Conservation (phyloP, 2,797 vertebrate genomes). For the Pelodytes ibericus region DNA sequence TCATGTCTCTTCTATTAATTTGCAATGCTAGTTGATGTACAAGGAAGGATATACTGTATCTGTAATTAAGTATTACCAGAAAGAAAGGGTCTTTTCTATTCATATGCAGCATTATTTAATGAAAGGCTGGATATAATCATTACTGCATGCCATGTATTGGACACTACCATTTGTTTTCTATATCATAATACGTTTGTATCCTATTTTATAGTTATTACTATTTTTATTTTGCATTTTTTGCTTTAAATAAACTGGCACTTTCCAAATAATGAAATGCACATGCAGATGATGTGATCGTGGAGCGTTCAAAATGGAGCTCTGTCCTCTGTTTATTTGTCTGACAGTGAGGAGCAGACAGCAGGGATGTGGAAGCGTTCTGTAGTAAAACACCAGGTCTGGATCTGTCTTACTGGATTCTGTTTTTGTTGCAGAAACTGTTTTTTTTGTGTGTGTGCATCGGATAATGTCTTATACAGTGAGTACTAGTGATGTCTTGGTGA, state of each 20-base stretch:
- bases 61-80: background rate
- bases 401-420: background rate
- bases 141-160: slow-evolving; percentile 44
- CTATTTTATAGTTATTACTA: too few species aligned
- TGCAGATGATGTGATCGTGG: background rate
- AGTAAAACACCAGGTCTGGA: slow-evolving; percentile 26
- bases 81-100: background rate
- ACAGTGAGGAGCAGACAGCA: slow-evolving; percentile 12
- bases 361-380: slow-evolving; percentile 30
- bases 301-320: background rate
- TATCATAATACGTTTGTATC: slow-evolving; percentile 39
- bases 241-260: slow-evolving; percentile 19
- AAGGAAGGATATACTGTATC: slow-evolving; percentile 1
- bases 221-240: background rate
- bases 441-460: background rate
- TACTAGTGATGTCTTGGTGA: too few species aligned
- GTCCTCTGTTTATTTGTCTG: background rate
- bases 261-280: background rate
- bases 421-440: background rate
- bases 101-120: slow-evolving; percentile 17
- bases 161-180: background rate
- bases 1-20: slow-evolving; percentile 11
- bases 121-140: slow-evolving; percentile 26
- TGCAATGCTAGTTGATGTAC: slow-evolving; percentile 10
- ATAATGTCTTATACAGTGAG: background rate